Percentiles rank a stretch among this genome's conserved stretches.
Evolutionary conservation across 2,888 invertebrate genomes (phyloP).

Genomic region (Onchidella celtica): DNA sequence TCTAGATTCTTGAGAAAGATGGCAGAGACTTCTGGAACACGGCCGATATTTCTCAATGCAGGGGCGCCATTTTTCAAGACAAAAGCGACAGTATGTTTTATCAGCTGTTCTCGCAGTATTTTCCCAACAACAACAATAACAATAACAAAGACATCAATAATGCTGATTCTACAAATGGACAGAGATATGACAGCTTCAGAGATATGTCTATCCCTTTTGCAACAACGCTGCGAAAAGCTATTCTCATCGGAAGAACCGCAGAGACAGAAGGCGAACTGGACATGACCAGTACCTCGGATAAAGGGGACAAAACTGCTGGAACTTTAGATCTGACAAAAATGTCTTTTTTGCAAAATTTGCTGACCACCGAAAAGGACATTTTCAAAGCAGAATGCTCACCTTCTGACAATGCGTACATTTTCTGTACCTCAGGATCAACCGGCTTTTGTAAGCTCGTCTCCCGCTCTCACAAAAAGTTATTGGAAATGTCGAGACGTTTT

Average conservation of each 20-base stretch:
- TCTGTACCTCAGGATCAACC: conserved; percentile 30
- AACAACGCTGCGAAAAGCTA: neutral
- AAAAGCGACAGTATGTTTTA: neutral
- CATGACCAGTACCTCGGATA: no score
- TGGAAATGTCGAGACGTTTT: neutral
- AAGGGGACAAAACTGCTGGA: no score
- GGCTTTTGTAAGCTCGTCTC: conserved; percentile 37
- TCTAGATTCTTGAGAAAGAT: conserved; percentile 32
- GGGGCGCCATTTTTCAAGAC: conserved; percentile 3
- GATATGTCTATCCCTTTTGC: neutral
- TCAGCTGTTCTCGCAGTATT: neutral
- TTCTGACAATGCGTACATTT: conserved; percentile 1
- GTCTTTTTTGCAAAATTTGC: neutral
- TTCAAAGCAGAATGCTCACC: neutral
- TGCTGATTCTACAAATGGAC: no score
- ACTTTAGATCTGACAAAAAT: no score
- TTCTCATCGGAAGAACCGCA: neutral
- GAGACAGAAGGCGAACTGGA: no score
- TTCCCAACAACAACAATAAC: neutral
- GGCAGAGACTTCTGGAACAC: conserved; percentile 43
- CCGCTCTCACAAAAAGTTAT: conserved; percentile 19
- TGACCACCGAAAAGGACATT: neutral
- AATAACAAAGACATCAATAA: no score
- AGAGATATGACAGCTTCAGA: neutral
- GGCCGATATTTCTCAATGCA: conserved; percentile 12